phyloP scores from a whole-genome alignment of 2,113 vertebrate genomes.

The Oreochromis tanganicae region DNA sequence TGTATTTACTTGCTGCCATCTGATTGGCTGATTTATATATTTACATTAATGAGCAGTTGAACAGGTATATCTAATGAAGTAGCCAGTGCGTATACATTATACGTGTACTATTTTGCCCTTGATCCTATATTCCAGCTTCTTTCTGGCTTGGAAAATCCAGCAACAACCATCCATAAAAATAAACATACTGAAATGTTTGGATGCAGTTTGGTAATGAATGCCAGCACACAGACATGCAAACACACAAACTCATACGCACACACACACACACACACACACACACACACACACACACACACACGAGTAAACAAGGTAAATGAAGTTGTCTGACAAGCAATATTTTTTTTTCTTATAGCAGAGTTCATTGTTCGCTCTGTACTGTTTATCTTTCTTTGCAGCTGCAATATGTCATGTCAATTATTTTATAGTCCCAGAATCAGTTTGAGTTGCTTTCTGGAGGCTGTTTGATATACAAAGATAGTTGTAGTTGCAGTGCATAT shows the following conservation, averaged over 20 bases:
- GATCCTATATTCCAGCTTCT: background rate
- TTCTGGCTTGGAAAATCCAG: background rate
- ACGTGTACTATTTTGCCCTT: background rate
- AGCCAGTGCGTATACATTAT: background rate
- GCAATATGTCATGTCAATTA: background rate
- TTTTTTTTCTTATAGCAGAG: background rate
- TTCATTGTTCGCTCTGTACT: background rate
- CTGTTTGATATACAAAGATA: background rate
- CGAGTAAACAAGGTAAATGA: background rate
- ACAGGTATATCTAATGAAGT: background rate
- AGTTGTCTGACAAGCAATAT: background rate
- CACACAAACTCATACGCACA: background rate
- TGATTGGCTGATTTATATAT: background rate
- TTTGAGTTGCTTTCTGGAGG: background rate
- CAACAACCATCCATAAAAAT: background rate
- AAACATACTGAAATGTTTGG: background rate
- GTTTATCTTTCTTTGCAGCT: background rate
- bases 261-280: background rate
- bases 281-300: background rate
- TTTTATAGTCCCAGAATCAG: background rate
- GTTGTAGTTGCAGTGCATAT: background rate
- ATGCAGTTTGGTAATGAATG: background rate
- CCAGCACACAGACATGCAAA: background rate
- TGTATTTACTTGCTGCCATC: background rate
- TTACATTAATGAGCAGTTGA: background rate